Conservation (phyloP, 2,797 vertebrate species). For the Aythya fuligula region DNA sequence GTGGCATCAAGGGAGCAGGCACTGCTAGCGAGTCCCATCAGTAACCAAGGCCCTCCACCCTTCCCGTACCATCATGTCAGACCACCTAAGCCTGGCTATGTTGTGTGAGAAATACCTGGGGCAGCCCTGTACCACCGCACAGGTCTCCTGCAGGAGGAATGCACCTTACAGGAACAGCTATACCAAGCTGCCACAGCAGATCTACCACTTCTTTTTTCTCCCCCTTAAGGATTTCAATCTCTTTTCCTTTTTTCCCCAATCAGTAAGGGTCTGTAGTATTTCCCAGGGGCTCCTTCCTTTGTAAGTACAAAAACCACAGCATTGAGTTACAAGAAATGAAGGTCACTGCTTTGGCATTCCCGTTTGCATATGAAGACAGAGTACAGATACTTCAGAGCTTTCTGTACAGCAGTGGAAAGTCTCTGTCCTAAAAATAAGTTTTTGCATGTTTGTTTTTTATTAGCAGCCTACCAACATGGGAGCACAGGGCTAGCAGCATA, state of each 20-base stretch:
- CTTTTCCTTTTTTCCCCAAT: neutral
- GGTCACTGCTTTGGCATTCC: neutral
- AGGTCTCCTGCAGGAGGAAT: neutral
- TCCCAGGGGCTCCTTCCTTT: conserved; percentile 5
- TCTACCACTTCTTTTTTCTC: fast-evolving
- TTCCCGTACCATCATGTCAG: fast-evolving
- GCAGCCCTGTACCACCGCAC: fast-evolving
- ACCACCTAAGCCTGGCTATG: neutral
- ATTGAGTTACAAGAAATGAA: neutral
- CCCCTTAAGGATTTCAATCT: neutral
- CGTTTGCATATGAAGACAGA: neutral
- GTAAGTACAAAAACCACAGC: neutral
- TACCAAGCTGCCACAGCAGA: neutral
- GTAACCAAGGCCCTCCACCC: neutral
- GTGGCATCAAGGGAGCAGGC: neutral
- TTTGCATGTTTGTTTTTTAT: neutral
- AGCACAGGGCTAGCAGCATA: neutral
- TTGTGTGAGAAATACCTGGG: neutral
- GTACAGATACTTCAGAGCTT: neutral
- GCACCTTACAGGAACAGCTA: neutral
- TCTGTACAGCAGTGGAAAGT: neutral
- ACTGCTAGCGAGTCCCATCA: neutral
- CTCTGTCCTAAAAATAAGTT: neutral
- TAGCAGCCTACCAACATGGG: neutral
- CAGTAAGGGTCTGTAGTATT: neutral